phyloP scores from a whole-genome alignment of 2,797 vertebrate genomes.

The Intellagama lesueurii region DNA sequence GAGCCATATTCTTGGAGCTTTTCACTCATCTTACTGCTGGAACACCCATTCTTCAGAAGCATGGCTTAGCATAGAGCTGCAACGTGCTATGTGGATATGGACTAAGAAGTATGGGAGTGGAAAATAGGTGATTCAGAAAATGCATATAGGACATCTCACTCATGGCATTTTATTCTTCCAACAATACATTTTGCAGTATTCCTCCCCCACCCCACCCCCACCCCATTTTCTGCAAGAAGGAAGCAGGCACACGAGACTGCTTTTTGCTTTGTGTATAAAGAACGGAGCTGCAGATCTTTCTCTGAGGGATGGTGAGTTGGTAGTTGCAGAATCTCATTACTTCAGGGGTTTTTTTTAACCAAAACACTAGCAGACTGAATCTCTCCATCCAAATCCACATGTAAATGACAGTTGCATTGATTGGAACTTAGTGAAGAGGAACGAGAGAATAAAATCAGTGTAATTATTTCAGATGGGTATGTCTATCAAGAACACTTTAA shows the following conservation, averaged over 20 bases:
- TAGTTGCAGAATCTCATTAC: background rate
- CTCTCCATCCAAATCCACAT: fast-evolving
- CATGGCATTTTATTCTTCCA: too few relatives aligned
- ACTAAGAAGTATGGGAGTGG: too few relatives aligned
- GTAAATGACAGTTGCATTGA: constrained; percentile 8
- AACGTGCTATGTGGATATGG: too few relatives aligned
- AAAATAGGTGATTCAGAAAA: too few relatives aligned
- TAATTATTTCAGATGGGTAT: constrained; percentile 21
- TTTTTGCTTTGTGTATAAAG: background rate
- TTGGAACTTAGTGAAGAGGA: constrained; percentile 7
- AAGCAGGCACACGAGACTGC: background rate
- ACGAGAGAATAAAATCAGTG: background rate
- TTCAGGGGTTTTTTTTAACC: background rate
- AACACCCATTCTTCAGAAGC: too few relatives aligned
- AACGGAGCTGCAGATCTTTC: background rate
- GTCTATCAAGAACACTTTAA: constrained; percentile 30
- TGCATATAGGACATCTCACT: too few relatives aligned
- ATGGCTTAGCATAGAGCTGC: too few relatives aligned
- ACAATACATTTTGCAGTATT: too few relatives aligned
- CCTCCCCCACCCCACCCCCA: too few relatives aligned
- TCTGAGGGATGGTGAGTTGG: background rate
- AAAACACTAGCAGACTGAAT: background rate
- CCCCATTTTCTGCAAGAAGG: background rate
- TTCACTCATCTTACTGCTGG: too few relatives aligned
- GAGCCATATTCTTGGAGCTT: too few relatives aligned